Percentiles rank a stretch among this genome's conserved stretches.
Conservation (phyloP, 2,113 vertebrate species). For the Ursus arctos region DNA sequence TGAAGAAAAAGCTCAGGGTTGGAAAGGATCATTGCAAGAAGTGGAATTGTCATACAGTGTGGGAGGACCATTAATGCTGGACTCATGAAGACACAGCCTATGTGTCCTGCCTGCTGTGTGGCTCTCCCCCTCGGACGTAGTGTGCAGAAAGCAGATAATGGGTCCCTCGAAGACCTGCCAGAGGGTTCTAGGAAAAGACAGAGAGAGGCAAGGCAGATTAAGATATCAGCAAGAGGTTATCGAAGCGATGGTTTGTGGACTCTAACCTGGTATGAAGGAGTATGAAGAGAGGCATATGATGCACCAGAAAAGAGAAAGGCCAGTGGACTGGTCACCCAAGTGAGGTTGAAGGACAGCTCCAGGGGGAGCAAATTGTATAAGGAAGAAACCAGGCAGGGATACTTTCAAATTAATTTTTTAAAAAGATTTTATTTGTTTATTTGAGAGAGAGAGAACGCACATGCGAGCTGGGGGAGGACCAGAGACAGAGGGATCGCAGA, state of each 20-base stretch:
- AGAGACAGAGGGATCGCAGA: not conserved
- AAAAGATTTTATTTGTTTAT: not conserved
- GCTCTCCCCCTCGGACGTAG: not conserved
- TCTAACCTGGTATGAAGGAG: not conserved
- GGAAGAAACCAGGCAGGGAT: not conserved
- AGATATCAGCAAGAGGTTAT: not conserved
- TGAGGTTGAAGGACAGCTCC: not conserved
- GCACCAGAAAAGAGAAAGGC: not conserved
- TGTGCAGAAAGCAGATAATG: not conserved
- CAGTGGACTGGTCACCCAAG: not conserved
- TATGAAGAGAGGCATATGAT: not conserved
- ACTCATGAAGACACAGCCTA: not conserved
- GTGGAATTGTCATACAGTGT: fast-evolving
- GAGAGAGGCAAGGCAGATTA: not conserved
- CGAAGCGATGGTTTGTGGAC: not conserved
- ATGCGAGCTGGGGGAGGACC: not conserved
- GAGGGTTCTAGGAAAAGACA: not conserved
- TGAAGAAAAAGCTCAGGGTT: not conserved
- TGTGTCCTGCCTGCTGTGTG: too few species aligned
- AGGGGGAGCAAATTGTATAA: not conserved
- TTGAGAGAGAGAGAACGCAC: not conserved
- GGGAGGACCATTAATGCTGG: not conserved
- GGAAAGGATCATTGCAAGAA: not conserved
- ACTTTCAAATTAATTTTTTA: not conserved
- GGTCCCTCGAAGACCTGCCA: not conserved